Base-by-base conservation (phyloP, 2,113 vertebrate species). In the Ailurus styani region DNA sequence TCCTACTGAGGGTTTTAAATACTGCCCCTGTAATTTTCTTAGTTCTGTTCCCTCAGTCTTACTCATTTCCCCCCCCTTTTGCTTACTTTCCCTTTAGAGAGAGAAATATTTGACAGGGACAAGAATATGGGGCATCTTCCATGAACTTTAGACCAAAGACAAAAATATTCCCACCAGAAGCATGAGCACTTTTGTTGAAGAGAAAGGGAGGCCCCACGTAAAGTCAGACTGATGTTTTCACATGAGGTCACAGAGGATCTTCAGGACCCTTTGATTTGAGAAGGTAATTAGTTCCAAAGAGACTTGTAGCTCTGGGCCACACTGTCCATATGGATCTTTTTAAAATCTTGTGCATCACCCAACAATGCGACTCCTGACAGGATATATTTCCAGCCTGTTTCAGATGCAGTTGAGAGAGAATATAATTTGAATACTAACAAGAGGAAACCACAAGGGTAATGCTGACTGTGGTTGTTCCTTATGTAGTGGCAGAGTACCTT, bases 271-370 rank as follows among this genome's bases (percentile, higher is more conserved):
- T 95, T 96, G 96, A 96, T 88, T 73, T 90, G n/a, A 81, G 57
- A 82, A 81, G 29, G 81, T 97, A 96, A 97, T 97, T 96, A 97
- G 81, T 29, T 98, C 72, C 81, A 79, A 91, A 97, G 97, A 97
- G 94, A 93, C 54, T 70, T 73, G 55, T 23, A 84, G 77, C 70
- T 94, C 75, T 81, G 87, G 72, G 42, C 64, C 34, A 88, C 64
- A 87, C 1, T 55, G 45, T 89, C 42, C 66, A 91, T 29, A 52
- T 4, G 31, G 21, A 83, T 85, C 37, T 93, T 82, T 84, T n/a
- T 4, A 93, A 93, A 95, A 86, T 50, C 73, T 45, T 95, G 7
- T 50, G 34, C 25, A 83, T 85, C 50, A 83, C n/a, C 57, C 20
- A 86, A 68, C 60, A 93, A 45, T 12, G 29, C 52, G 91, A 40